Conservation (phyloP, 2,113 vertebrate genomes). For the Elgaria multicarinata region DNA sequence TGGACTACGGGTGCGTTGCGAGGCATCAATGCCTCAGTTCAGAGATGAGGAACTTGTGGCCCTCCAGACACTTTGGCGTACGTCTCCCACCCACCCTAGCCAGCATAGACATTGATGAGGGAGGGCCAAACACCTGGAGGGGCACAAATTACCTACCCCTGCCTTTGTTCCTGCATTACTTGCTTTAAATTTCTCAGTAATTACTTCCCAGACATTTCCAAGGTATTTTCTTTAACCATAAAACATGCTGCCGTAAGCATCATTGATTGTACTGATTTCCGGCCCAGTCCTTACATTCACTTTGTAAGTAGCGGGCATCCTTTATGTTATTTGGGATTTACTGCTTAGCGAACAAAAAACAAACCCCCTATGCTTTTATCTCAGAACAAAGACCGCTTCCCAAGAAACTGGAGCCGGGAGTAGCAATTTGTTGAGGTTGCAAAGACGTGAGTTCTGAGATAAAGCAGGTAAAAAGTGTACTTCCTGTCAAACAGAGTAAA, state of each 20-base stretch:
- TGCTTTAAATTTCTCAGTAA: background rate
- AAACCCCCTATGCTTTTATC: background rate
- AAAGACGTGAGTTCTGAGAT: background rate
- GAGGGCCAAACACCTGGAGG: too few relatives aligned
- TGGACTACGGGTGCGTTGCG: background rate
- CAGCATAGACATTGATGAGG: too few relatives aligned
- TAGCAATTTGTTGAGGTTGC: background rate
- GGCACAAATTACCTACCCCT: too few relatives aligned
- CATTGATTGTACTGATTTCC: background rate
- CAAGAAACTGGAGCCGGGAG: background rate
- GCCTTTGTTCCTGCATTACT: background rate
- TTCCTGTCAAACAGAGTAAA: background rate
- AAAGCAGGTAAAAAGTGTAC: background rate
- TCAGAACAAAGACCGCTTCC: background rate
- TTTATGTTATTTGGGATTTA: background rate
- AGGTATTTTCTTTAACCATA: background rate
- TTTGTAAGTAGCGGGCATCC: fast-evolving
- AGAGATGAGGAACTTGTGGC: too few relatives aligned
- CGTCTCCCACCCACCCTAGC: too few relatives aligned
- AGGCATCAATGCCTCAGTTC: background rate
- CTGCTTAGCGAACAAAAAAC: fast-evolving
- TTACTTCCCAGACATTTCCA: too few relatives aligned
- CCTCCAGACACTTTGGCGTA: too few relatives aligned
- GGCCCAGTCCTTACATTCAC: background rate
- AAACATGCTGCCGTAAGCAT: background rate